Evolutionary conservation across 2,113 vertebrate genomes (phyloP).

Genomic region (Bubo blakistoni): DNA sequence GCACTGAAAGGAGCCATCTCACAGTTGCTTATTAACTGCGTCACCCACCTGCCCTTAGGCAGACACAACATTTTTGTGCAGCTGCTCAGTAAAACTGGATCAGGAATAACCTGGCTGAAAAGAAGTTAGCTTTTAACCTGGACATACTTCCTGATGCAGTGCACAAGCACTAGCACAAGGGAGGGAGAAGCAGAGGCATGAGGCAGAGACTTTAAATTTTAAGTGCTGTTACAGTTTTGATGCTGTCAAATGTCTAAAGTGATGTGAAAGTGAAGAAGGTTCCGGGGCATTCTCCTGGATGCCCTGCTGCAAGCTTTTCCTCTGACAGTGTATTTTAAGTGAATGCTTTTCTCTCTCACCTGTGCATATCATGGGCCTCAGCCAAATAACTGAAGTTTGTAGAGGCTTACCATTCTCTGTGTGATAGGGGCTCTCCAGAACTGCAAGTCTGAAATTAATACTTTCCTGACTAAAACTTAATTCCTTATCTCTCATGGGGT

Average conservation of each 20-base stretch:
- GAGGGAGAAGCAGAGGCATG: neutral
- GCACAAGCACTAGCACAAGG: neutral
- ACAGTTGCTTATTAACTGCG: neutral
- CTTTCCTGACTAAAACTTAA: neutral
- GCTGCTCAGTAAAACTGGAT: neutral
- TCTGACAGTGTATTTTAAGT: neutral
- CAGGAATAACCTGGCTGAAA: neutral
- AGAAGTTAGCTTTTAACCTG: conserved; percentile 35
- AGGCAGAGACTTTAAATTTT: neutral
- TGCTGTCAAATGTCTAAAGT: neutral
- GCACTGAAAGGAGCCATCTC: fast-evolving
- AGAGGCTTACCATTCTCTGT: neutral
- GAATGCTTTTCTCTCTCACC: neutral
- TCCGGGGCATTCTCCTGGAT: fast-evolving
- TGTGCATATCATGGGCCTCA: neutral
- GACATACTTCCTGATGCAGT: neutral
- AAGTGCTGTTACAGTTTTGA: neutral
- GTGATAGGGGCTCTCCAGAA: neutral
- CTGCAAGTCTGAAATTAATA: neutral
- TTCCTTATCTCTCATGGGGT: neutral
- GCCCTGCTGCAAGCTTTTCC: neutral
- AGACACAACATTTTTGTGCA: neutral
- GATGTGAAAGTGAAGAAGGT: neutral
- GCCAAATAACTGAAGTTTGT: neutral
- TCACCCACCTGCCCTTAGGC: neutral